These are phyloP conservation scores for Rana temporaria DNA, from an alignment of 2,113 vertebrate genomes.

Conservation along the genomic window DNA sequence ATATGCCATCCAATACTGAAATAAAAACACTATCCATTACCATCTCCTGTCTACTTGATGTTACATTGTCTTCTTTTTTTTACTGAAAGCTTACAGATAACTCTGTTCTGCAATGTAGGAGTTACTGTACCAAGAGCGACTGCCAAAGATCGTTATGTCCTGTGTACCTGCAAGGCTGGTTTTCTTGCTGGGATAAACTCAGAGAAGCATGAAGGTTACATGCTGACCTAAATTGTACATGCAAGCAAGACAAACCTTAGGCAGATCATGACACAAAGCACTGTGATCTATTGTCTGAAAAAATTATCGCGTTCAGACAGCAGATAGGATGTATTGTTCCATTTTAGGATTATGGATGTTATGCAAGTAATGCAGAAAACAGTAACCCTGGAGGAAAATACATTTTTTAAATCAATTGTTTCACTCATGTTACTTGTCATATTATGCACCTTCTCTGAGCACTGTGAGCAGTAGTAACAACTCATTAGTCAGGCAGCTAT, in stretches of 20 bases:
- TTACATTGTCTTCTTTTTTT: slow-evolving; percentile 18
- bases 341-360: not conserved
- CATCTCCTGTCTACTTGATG: not conserved
- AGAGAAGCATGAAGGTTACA: slow-evolving; percentile 53
- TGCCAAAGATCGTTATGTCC: slow-evolving; percentile 41
- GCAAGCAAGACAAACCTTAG: slow-evolving; percentile 22
- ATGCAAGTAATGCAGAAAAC: too few relatives aligned
- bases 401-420: too few relatives aligned
- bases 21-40: slow-evolving; percentile 5
- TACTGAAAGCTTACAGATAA: slow-evolving; percentile 1
- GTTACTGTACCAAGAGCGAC: slow-evolving; percentile 37
- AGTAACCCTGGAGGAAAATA: too few relatives aligned
- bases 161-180: slow-evolving; percentile 48
- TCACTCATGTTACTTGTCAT: too few relatives aligned
- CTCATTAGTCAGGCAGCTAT: too few relatives aligned
- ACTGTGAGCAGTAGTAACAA: too few relatives aligned
- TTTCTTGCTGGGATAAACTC: slow-evolving; percentile 47
- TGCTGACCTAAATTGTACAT: slow-evolving; percentile 47
- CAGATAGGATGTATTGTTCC: not conserved
- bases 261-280: slow-evolving; percentile 11
- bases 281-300: not conserved
- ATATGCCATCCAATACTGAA: not conserved
- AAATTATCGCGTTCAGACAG: not conserved
- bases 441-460: too few relatives aligned
- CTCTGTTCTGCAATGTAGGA: slow-evolving; percentile 15